These are phyloP conservation scores for Dicrostonyx torquatus DNA, from an alignment of 2,797 vertebrate species.

Conservation along the genomic window DNA sequence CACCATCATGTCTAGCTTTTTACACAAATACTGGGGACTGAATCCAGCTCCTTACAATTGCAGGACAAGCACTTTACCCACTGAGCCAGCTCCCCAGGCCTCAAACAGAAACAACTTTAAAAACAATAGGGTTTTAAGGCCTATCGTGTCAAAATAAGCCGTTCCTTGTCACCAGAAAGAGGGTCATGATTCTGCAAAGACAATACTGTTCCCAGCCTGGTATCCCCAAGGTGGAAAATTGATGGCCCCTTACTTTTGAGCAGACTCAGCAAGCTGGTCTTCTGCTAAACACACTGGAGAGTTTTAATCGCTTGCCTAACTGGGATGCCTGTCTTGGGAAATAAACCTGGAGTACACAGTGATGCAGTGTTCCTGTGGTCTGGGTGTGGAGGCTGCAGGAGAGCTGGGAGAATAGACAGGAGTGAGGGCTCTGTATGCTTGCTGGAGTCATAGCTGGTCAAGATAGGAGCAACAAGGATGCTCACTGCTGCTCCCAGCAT, in stretches of 20 bases:
- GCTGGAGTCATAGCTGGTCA: not conserved
- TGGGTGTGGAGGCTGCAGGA: not conserved
- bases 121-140: not conserved
- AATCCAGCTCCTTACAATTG: not conserved
- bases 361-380: not conserved
- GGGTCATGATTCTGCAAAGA: not conserved
- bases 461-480: rapidly evolving
- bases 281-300: not conserved
- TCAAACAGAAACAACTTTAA: not conserved
- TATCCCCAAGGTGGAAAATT: not conserved
- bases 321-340: not conserved
- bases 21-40: not conserved
- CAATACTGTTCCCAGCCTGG: not conserved
- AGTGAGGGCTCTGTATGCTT: not conserved
- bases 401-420: not conserved
- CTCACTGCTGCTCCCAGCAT: not conserved
- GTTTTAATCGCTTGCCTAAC: not conserved
- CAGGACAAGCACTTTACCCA: not conserved
- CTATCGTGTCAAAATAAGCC: not conserved
- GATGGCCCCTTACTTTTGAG: not conserved
- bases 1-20: not conserved
- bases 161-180: not conserved
- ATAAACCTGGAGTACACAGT: not conserved
- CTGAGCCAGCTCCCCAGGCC: not conserved
- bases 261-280: not conserved